Conservation (phyloP, 1,140 invertebrate species). For the Branchinecta lynchi region DNA sequence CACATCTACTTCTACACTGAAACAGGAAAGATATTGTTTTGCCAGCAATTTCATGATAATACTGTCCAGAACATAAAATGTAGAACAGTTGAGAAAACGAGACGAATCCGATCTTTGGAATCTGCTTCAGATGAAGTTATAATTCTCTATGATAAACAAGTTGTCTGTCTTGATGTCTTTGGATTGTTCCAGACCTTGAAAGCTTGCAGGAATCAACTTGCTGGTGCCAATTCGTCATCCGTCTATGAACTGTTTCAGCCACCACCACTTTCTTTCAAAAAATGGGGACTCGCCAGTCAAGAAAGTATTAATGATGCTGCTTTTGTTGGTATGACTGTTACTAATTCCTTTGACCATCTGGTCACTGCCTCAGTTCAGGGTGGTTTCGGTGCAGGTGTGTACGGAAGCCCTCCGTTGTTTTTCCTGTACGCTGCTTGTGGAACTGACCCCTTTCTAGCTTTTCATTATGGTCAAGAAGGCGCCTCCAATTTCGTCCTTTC, state of each 20-base stretch:
- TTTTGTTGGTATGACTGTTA: constrained; percentile 54
- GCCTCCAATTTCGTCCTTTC: constrained; percentile 48
- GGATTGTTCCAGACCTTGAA: constrained; percentile 63
- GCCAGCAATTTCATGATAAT: constrained; percentile 69
- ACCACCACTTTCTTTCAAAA: constrained; percentile 50
- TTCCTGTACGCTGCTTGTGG: constrained; percentile 64
- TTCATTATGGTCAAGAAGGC: constrained; percentile 78
- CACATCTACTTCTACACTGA: constrained; percentile 77
- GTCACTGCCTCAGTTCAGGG: constrained; percentile 59
- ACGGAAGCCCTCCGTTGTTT: constrained; percentile 55
- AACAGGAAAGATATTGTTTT: constrained; percentile 58
- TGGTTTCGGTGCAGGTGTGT: constrained; percentile 51
- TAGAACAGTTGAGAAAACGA: constrained; percentile 48
- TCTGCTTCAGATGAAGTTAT: constrained; percentile 59
- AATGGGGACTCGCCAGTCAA: constrained; percentile 67
- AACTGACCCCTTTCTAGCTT: constrained; percentile 63
- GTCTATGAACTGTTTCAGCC: constrained; percentile 42
- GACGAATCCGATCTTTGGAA: constrained; percentile 39
- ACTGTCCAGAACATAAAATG: constrained; percentile 62
- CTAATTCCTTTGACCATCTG: constrained; percentile 71
- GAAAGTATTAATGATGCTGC: constrained; percentile 56
- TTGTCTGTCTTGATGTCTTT: constrained; percentile 67
- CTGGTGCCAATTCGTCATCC: constrained; percentile 43
- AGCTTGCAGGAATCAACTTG: constrained; percentile 60
- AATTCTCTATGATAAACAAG: constrained; percentile 52